These are phyloP conservation scores for Apomyelois bistriatella DNA, from an alignment of 2,888 invertebrate species.

Conservation along the genomic window DNA sequence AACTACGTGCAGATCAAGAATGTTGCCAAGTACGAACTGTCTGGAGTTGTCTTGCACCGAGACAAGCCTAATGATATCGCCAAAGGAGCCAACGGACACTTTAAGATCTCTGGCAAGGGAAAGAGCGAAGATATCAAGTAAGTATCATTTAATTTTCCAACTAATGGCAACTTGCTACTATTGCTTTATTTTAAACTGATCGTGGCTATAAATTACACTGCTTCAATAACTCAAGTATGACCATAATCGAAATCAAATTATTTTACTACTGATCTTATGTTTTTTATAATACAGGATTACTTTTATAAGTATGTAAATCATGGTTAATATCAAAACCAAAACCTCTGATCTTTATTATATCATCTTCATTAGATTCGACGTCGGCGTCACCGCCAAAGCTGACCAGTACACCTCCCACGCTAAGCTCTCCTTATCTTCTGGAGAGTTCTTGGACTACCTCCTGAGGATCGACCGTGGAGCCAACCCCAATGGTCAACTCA, in stretches of 20 bases:
- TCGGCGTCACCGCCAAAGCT: conserved; percentile 62
- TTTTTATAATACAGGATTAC: too few species aligned
- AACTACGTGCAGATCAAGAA: conserved; percentile 80
- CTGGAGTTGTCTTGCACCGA: conserved; percentile 79
- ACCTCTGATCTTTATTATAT: neutral
- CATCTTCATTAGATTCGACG: conserved; percentile 54
- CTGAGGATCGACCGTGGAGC: conserved; percentile 66
- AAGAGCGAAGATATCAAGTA: conserved; percentile 79
- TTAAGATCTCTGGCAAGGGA: conserved; percentile 73
- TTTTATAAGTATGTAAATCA: too few species aligned
- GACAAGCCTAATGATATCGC: conserved; percentile 76
- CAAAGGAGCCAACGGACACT: conserved; percentile 75
- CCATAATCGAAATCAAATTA: too few species aligned
- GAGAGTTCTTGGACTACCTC: conserved; percentile 78
- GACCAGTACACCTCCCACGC: conserved; percentile 74
- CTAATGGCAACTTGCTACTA: too few species aligned
- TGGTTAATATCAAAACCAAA: too few species aligned
- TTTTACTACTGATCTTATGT: too few species aligned
- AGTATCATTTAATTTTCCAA: conserved; percentile 40
- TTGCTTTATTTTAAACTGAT: too few species aligned
- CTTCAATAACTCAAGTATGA: too few species aligned
- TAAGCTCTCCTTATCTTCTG: conserved; percentile 63
- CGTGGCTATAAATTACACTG: too few species aligned
- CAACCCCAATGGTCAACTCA: conserved; percentile 70
- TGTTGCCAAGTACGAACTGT: conserved; percentile 82